Conservation (phyloP, 2,113 vertebrate species). For the Eubucco bourcierii region DNA sequence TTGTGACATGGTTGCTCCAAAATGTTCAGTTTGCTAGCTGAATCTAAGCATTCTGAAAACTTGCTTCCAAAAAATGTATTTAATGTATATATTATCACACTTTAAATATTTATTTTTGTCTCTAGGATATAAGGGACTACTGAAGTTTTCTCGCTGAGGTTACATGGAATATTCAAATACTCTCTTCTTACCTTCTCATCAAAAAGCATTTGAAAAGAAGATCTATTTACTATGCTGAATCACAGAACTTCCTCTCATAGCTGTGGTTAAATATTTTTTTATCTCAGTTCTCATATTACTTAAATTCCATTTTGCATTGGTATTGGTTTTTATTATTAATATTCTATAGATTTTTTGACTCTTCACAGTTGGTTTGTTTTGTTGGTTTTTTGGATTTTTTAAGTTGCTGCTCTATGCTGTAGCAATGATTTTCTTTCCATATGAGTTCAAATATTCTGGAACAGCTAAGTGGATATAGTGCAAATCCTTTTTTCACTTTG, state of each 20-base stretch:
- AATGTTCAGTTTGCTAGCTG: not conserved
- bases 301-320: not conserved
- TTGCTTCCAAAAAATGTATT: not conserved
- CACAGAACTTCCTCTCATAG: not conserved
- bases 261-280: not conserved
- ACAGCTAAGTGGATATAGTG: not conserved
- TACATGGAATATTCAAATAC: not conserved
- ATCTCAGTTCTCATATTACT: not conserved
- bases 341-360: not conserved
- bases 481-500: not conserved
- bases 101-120: constrained; percentile 18
- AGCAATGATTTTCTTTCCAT: not conserved
- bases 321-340: not conserved
- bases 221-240: not conserved
- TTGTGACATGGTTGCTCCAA: not conserved
- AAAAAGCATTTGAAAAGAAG: not conserved
- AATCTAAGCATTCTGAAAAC: not conserved
- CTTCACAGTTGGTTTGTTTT: too few species aligned
- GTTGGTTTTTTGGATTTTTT: not conserved
- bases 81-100: not conserved
- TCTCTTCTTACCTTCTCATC: not conserved
- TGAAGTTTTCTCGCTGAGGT: not conserved
- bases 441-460: not conserved
- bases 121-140: not conserved
- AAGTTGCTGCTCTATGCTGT: not conserved